Conservation (phyloP, 2,888 invertebrate species). For the Agapetus fuscipes region DNA sequence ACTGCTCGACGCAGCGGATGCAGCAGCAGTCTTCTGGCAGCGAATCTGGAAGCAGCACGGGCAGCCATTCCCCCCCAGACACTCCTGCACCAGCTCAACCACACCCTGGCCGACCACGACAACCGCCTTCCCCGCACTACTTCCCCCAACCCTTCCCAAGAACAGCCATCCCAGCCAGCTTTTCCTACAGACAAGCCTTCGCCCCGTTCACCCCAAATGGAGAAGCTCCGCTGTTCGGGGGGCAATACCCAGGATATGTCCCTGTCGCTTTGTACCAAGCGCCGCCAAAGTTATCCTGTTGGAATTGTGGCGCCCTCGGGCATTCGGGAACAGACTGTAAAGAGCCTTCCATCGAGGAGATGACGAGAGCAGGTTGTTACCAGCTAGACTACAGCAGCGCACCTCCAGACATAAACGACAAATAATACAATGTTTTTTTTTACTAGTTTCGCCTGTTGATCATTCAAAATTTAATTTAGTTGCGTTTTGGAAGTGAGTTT, state of each 20-base stretch:
- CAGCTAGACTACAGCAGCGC: slow-evolving; percentile 55
- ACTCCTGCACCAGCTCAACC: slow-evolving; percentile 31
- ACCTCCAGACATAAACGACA: slow-evolving; percentile 35
- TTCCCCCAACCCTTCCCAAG: slow-evolving; percentile 28
- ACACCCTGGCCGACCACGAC: slow-evolving; percentile 31
- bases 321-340: slow-evolving; percentile 83
- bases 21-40: slow-evolving; percentile 26
- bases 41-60: slow-evolving; percentile 22
- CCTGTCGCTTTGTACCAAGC: slow-evolving; percentile 46
- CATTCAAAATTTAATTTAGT: slow-evolving; percentile 16
- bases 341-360: slow-evolving; percentile 87
- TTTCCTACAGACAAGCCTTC: slow-evolving; percentile 25
- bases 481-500: slow-evolving; percentile 2
- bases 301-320: slow-evolving; percentile 81
- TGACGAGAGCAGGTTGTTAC: slow-evolving; percentile 64
- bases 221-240: slow-evolving; percentile 38
- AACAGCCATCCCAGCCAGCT: slow-evolving; percentile 35
- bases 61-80: slow-evolving; percentile 25
- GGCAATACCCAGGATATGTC: slow-evolving; percentile 38
- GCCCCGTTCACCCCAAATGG: slow-evolving; percentile 31
- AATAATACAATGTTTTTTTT: slow-evolving; percentile 18
- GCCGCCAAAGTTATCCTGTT: slow-evolving; percentile 67
- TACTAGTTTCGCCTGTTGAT: slow-evolving; percentile 16
- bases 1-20: slow-evolving; percentile 20
- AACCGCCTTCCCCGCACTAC: slow-evolving; percentile 24